These are phyloP conservation scores for Arbacia lixula DNA, from an alignment of 53 echinoderm and acorn worm genomes.

Conservation along the genomic window DNA sequence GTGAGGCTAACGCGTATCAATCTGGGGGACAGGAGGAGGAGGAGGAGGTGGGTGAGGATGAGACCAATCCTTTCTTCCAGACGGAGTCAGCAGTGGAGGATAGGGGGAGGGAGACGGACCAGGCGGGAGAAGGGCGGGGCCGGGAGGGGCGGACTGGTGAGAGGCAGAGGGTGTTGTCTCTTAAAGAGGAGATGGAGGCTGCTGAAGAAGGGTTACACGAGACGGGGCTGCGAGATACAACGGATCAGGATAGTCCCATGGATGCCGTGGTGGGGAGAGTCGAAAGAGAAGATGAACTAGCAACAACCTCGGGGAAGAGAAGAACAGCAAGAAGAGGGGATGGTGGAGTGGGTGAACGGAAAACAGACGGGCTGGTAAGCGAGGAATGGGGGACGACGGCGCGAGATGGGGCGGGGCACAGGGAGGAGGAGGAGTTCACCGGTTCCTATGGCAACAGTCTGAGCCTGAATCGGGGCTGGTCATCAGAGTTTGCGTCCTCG, in stretches of 20 bases:
- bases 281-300: background rate
- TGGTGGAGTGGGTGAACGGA: background rate
- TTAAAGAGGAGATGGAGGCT: slow-evolving; percentile 27
- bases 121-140: background rate
- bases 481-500: slow-evolving; percentile 82
- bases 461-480: slow-evolving; percentile 81
- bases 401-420: background rate
- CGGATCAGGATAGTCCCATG: background rate
- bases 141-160: background rate
- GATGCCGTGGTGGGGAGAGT: background rate
- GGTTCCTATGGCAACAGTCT: slow-evolving; percentile 87
- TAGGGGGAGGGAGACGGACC: background rate
- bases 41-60: no score
- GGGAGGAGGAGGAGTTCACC: slow-evolving; percentile 51
- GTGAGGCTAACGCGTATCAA: background rate
- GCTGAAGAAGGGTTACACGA: slow-evolving; percentile 9
- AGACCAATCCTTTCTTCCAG: background rate
- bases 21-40: background rate
- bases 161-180: slow-evolving; percentile 7
- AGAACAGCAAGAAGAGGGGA: background rate
- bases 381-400: background rate
- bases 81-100: no score
- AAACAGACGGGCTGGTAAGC: background rate
- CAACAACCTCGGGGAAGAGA: background rate
- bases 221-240: background rate